Evolutionary conservation across 2,888 invertebrate species (phyloP).

Genomic region (Onchidella celtica): DNA sequence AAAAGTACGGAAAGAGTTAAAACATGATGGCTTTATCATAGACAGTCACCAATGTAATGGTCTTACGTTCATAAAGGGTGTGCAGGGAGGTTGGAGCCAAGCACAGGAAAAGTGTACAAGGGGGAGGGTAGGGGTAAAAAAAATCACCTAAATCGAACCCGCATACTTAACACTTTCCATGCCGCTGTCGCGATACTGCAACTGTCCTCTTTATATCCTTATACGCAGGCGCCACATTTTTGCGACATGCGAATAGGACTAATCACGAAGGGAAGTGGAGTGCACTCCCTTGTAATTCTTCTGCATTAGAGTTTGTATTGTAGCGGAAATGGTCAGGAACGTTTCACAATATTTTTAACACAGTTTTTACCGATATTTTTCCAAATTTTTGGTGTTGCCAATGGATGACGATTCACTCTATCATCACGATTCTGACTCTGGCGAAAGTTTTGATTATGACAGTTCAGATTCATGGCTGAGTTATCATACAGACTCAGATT

Average conservation of each 20-base stretch:
- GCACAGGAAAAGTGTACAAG: too few species aligned
- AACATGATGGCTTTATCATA: too few species aligned
- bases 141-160: too few species aligned
- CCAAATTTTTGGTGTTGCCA: background rate
- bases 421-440: background rate
- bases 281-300: background rate
- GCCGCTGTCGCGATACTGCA: background rate
- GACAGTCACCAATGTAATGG: too few species aligned
- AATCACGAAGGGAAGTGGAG: background rate
- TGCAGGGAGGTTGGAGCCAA: too few species aligned
- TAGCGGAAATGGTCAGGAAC: background rate
- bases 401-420: background rate
- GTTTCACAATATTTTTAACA: background rate
- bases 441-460: background rate
- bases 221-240: background rate
- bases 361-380: background rate
- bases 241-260: background rate
- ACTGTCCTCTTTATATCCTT: background rate
- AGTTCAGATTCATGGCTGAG: background rate
- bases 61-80: too few species aligned
- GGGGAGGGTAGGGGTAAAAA: too few species aligned
- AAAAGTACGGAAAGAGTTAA: too few species aligned
- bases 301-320: background rate
- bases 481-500: background rate
- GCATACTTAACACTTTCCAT: background rate